Percentiles rank a stretch among this genome's conserved stretches.
phyloP scores from a whole-genome alignment of 2,888 invertebrate genomes.

The Oligia fasciuncula region DNA sequence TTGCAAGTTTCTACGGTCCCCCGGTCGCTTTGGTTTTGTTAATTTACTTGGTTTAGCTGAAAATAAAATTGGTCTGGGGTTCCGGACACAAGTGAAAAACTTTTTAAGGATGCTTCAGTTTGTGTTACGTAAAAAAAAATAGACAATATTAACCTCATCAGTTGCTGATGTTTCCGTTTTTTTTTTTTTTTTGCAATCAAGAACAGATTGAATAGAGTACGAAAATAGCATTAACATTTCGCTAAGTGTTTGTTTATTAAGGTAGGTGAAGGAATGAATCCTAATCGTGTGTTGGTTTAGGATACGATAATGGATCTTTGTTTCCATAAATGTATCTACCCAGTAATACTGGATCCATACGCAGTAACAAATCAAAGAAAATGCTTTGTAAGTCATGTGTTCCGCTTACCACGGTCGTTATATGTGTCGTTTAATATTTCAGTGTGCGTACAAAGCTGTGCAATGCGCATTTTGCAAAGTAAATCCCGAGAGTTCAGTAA shows the following conservation, averaged over 20 bases:
- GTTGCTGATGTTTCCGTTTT: conserved; percentile 1
- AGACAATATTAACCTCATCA: conserved; percentile 6
- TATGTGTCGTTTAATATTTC: conserved; percentile 66
- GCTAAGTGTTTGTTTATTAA: conserved; percentile 55
- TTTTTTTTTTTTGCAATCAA: conserved; percentile 20
- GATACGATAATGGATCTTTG: conserved; percentile 57
- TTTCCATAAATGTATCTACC: conserved; percentile 41
- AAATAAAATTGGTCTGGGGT: conserved; percentile 46
- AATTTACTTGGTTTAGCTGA: conserved; percentile 38
- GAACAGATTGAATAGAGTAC: not conserved
- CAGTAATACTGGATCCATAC: conserved; percentile 23
- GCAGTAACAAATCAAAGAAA: conserved; percentile 62
- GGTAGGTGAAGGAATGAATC: conserved; percentile 57
- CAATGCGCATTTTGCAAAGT: conserved; percentile 62
- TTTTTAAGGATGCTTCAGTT: conserved; percentile 31
- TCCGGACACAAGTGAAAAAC: conserved; percentile 27
- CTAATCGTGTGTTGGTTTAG: conserved; percentile 65
- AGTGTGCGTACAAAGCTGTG: conserved; percentile 64
- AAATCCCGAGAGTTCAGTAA: conserved; percentile 54
- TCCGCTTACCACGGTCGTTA: conserved; percentile 59
- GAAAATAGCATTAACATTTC: conserved; percentile 41
- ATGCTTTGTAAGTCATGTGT: conserved; percentile 61
- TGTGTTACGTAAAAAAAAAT: conserved; percentile 6
- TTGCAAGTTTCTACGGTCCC: conserved; percentile 33
- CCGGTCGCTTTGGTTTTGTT: conserved; percentile 38